Base-by-base conservation (phyloP, 1,140 invertebrate species). In the Bombyx mori region DNA sequence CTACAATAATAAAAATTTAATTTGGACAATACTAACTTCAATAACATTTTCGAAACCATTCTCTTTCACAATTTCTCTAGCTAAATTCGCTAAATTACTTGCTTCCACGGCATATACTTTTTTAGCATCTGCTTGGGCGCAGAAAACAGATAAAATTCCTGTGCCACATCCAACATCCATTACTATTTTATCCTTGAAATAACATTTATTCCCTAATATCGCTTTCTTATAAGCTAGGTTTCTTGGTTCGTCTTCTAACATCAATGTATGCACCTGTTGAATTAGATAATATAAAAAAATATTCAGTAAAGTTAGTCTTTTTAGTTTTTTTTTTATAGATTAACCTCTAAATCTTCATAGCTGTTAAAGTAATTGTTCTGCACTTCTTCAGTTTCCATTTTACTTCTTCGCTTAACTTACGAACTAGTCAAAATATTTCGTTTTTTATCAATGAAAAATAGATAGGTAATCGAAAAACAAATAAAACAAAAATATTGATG, bases 91-190 rank as follows among this genome's bases (percentile, higher is more conserved):
- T 49, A 98, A 92, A 69, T 97, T 92, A 52, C 97, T 98, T 65
- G 96, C 94, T 91, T 98, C 96, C 42, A 99, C 93, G 50, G 96
- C 98, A 76, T 97, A 96, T 7, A 99, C 97, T 88, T 94, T 94
- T 49, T 92, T 91, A 49, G 97, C 97, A 43, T 98, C 98, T 57
- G 97, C 97, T 86, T 96, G 93, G 12, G 97, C 97, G 77, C 95
- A 96, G 90, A 98, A 98, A 90, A 99, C 94, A 18, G 97, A 98
- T 8, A 99, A 89, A 73, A 99, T 99, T 42, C 94, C 97, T 43
- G 98, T 99, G 2, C 98, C 98, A 84, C 97, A 98, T 10, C 98
- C 98, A 55, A 99, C 94, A 90, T 99, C 98, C 69, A 99, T 88
- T 12, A 98, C 94, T 46, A 92, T 86, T 89, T 97, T 97, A 52